Conservation (phyloP, 1,140 invertebrate genomes). For the Drosophila micromelanica region DNA sequence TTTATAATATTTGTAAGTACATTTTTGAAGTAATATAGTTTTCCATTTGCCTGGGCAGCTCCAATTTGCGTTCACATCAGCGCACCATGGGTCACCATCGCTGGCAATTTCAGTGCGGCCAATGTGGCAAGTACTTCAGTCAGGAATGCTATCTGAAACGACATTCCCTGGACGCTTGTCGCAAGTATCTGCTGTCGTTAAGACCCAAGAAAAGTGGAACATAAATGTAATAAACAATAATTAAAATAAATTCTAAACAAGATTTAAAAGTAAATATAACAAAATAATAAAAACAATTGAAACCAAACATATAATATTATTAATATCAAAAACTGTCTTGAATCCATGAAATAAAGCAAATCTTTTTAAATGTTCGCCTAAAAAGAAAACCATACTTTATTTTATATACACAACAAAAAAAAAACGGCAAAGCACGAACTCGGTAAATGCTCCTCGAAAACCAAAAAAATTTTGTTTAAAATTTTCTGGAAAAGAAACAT, state of each 20-base stretch:
- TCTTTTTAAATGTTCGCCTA: too few relatives aligned
- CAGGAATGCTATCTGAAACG: conserved; percentile 90
- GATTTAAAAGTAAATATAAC: background rate
- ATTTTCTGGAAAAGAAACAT: too few relatives aligned
- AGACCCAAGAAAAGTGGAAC: conserved; percentile 28
- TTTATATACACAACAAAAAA: too few relatives aligned
- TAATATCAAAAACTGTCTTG: too few relatives aligned
- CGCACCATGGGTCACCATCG: conserved; percentile 88
- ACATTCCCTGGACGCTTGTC: conserved; percentile 89
- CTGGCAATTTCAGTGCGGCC: conserved; percentile 88
- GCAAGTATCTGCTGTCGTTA: conserved; percentile 85
- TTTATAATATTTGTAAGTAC: too few relatives aligned
- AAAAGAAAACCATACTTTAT: too few relatives aligned
- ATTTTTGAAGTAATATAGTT: background rate
- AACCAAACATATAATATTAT: too few relatives aligned
- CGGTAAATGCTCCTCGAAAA: too few relatives aligned
- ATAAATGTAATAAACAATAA: background rate
- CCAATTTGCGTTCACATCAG: conserved; percentile 89
- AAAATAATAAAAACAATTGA: too few relatives aligned
- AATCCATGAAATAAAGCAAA: too few relatives aligned
- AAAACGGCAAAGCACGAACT: too few relatives aligned
- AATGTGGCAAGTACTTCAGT: conserved; percentile 90
- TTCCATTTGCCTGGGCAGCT: conserved; percentile 84
- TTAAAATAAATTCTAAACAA: background rate
- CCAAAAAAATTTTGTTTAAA: too few relatives aligned